Evolutionary conservation across 1,140 invertebrate species (phyloP).

Genomic region (Panulirus ornatus): DNA sequence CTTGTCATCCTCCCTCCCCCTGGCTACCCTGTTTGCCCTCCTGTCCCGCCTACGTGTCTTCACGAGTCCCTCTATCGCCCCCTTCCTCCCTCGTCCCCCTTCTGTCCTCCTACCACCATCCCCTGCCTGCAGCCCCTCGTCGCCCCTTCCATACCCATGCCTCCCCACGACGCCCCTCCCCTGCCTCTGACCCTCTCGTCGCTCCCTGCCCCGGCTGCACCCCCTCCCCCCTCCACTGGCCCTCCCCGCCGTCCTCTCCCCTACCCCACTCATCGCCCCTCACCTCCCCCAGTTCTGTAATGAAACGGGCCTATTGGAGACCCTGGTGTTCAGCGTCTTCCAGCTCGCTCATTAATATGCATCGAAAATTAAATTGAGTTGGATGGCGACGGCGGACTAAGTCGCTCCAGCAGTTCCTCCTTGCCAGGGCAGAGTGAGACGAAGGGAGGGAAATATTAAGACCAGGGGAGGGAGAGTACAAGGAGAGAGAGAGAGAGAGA

Average conservation of each 20-base stretch:
- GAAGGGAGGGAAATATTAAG: background rate
- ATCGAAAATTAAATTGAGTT: slow-evolving; percentile 51
- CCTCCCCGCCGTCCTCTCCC: background rate
- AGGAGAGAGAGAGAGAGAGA: slow-evolving; percentile 16
- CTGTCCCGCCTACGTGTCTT: background rate
- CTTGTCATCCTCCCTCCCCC: background rate
- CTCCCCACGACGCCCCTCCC: background rate
- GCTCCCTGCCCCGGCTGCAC: background rate
- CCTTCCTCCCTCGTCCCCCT: background rate
- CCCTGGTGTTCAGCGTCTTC: background rate
- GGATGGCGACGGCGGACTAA: slow-evolving; percentile 18
- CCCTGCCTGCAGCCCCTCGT: background rate
- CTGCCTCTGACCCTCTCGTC: background rate
- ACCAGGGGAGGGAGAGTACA: background rate
- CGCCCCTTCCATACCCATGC: background rate
- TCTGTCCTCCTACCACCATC: background rate
- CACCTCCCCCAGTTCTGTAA: slow-evolving; percentile 29
- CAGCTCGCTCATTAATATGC: slow-evolving; percentile 32
- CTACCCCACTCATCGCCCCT: background rate
- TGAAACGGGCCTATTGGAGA: slow-evolving; percentile 36
- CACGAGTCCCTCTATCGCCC: background rate
- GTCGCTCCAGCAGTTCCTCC: slow-evolving; percentile 22
- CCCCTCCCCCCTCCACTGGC: background rate
- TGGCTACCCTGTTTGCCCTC: background rate
- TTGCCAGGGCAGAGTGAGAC: background rate